These are phyloP conservation scores for Oxyura jamaicensis DNA, from an alignment of 2,113 vertebrate species.

Conservation along the genomic window DNA sequence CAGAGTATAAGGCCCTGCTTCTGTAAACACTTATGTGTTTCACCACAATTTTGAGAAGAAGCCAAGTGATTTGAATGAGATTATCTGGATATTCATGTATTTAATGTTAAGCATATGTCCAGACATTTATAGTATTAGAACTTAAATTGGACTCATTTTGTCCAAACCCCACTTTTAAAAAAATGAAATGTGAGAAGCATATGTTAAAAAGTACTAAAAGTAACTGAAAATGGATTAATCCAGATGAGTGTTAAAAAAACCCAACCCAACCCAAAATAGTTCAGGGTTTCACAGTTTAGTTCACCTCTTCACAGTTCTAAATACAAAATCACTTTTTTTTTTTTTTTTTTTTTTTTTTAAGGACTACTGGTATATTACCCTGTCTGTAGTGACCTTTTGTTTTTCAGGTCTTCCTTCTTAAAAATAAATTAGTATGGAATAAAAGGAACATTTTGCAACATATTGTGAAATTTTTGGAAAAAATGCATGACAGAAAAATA, in stretches of 20 bases:
- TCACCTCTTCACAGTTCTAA: neutral
- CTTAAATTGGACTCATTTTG: neutral
- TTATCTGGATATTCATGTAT: neutral
- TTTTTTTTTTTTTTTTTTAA: neutral
- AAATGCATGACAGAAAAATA: neutral
- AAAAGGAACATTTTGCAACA: neutral
- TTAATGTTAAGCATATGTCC: neutral
- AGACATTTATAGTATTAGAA: neutral
- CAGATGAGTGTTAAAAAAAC: neutral
- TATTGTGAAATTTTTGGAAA: neutral
- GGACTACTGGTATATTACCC: neutral
- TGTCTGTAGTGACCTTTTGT: neutral
- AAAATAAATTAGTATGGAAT: neutral
- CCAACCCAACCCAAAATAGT: too few species aligned
- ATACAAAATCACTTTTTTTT: neutral
- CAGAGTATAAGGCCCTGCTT: neutral
- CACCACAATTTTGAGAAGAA: neutral
- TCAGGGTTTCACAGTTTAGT: too few species aligned
- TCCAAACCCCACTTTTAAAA: neutral
- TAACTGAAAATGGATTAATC: neutral
- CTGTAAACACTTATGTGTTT: neutral
- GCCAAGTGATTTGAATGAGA: neutral
- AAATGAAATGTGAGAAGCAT: neutral
- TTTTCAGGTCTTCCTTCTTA: neutral
- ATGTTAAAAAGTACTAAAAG: neutral